These are phyloP conservation scores for Agrypnia vestita DNA, from an alignment of 1,140 invertebrate species.

Conservation along the genomic window DNA sequence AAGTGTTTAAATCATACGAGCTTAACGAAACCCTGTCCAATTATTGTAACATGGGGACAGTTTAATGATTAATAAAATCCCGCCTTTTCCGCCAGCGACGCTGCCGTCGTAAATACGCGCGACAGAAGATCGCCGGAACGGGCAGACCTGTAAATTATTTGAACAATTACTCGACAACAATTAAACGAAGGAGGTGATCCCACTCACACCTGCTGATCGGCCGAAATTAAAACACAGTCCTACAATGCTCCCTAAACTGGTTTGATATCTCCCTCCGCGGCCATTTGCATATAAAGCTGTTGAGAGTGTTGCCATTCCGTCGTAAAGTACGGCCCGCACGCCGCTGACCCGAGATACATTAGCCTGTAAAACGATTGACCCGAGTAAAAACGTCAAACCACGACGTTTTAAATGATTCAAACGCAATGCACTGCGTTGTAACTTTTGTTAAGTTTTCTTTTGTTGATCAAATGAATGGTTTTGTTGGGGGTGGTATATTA, in stretches of 20 bases:
- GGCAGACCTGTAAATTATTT: slow-evolving; percentile 40
- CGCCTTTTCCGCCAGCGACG: not conserved
- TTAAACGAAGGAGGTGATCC: slow-evolving; percentile 47
- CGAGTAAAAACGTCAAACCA: not conserved
- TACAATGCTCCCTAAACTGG: slow-evolving; percentile 45
- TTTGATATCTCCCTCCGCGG: slow-evolving; percentile 40
- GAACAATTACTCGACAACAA: slow-evolving; percentile 56
- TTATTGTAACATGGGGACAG: slow-evolving; percentile 3
- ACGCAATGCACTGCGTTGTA: not conserved
- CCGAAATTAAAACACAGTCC: slow-evolving; percentile 50
- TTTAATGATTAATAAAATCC: not conserved
- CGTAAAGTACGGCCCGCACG: slow-evolving; percentile 24
- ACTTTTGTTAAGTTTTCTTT: not conserved
- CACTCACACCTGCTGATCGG: slow-evolving; percentile 49
- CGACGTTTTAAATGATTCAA: not conserved
- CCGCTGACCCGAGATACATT: too few relatives aligned
- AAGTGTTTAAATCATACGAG: too few relatives aligned
- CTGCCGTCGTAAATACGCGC: slow-evolving; percentile 4
- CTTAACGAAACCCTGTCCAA: too few relatives aligned
- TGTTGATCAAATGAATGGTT: slow-evolving; percentile 25
- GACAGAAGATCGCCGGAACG: not conserved
- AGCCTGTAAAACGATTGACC: not conserved
- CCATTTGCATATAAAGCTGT: slow-evolving; percentile 56
- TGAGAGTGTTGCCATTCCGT: slow-evolving; percentile 41
- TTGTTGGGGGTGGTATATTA: slow-evolving; percentile 23